Evolutionary conservation across 2,113 vertebrate genomes (phyloP), one percentile per base, ranked within the genome.

Genomic region (Tiliqua scincoides): DNA sequence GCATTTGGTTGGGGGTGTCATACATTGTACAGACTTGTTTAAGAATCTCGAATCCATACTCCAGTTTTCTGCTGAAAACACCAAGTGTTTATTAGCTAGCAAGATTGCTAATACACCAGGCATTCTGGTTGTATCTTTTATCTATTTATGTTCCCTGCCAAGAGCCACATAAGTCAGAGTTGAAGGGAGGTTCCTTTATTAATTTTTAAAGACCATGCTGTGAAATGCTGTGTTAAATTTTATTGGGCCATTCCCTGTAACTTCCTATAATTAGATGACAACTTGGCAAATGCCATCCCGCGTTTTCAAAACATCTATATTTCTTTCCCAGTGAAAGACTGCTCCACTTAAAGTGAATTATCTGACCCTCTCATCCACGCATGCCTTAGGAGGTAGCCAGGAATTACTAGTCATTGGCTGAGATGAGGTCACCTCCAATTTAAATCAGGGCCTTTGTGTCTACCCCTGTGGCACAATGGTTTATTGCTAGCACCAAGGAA

Each of bases 141-240:
- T 52, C 2, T 89, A 7, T 77, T 89, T 76, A 59, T 25, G 2
- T 17, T 79, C 25, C 35, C 11, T 85, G 87, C 83, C 77, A 59
- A 63, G 5, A 83, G 52, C 18, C 20, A 3, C 35, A 54, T 84
- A 72, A 88, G 81, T 8, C 25, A 84, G 27, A 75, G 9, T 35
- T 76, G 78, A 90, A 91, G 14, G 85, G 9, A 2, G 84, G 5
- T 1, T 12, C 11, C 62, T 83, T 23, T 59, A 54, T 67, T 74
- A 12, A 1, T 27, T 84, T 89, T 89, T 79, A 65, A 71, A 48
- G 68, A 14, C 2, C 5, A 17, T 0, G 0, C 52, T 84, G 5
- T 74, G 61, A 89, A 93, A 87, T 71, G 86, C 81, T 62, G 23
- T 14, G 11, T 90, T 87, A 54, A 91, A 82, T 86, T 87, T 40